phyloP scores from a whole-genome alignment of 2,888 invertebrate species.

The Stenoptilia bipunctidactyla region DNA sequence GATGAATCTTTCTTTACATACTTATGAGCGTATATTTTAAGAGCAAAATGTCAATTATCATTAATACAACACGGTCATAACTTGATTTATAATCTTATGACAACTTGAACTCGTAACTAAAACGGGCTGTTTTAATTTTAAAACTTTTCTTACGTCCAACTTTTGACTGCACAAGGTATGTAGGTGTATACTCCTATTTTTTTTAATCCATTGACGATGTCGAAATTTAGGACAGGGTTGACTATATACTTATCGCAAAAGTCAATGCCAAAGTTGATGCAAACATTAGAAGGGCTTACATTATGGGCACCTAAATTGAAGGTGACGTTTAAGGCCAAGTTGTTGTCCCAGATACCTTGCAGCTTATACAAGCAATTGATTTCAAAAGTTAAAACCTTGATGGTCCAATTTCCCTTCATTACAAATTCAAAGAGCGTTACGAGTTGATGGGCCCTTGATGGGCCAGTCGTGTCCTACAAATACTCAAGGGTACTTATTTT shows the following conservation, averaged over 20 bases:
- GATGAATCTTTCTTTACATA: too few species aligned
- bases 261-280: slow-evolving; percentile 53
- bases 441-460: slow-evolving; percentile 54
- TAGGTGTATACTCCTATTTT: too few species aligned
- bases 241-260: slow-evolving; percentile 36
- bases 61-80: too few species aligned
- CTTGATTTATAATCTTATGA: too few species aligned
- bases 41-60: too few species aligned
- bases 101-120: too few species aligned
- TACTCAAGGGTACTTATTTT: slow-evolving; percentile 22
- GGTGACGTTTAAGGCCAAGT: slow-evolving; percentile 55
- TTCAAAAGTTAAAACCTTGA: slow-evolving; percentile 65
- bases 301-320: slow-evolving; percentile 33
- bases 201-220: slow-evolving; percentile 6
- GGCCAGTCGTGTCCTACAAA: slow-evolving; percentile 25
- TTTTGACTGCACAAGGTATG: too few species aligned
- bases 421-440: slow-evolving; percentile 62
- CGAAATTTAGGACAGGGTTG: slow-evolving; percentile 42
- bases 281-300: slow-evolving; percentile 62
- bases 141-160: too few species aligned
- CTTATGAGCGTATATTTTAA: too few species aligned
- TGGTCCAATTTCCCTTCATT: slow-evolving; percentile 68
- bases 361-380: slow-evolving; percentile 42
- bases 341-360: slow-evolving; percentile 47
- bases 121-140: too few species aligned